These are phyloP conservation scores for Acleris sparsana DNA, from an alignment of 2,888 invertebrate species.

Conservation along the genomic window DNA sequence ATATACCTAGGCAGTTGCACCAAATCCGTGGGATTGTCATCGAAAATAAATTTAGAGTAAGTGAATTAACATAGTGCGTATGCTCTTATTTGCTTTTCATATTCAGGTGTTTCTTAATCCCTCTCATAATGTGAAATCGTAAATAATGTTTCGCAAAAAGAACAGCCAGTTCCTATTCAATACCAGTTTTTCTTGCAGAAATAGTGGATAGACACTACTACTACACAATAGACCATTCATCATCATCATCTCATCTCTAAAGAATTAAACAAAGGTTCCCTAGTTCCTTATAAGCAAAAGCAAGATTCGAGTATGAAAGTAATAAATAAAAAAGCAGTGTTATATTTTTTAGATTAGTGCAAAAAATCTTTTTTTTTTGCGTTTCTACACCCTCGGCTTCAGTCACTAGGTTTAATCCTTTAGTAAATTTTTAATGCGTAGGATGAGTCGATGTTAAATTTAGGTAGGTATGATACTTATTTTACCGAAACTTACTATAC, in stretches of 20 bases:
- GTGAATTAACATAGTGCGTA: too few relatives aligned
- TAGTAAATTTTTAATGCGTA: too few relatives aligned
- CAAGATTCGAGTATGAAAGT: not conserved
- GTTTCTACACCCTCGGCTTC: too few relatives aligned
- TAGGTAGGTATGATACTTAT: too few relatives aligned
- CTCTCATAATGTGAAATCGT: conserved; percentile 8
- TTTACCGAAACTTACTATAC: too few relatives aligned
- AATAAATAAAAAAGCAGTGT: not conserved
- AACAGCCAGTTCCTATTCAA: conserved; percentile 8
- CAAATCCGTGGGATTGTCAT: too few relatives aligned
- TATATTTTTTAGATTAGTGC: not conserved
- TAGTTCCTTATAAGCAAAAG: conserved; percentile 8
- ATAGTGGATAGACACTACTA: conserved; percentile 49
- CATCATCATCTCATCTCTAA: conserved; percentile 48
- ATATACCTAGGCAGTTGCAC: too few relatives aligned
- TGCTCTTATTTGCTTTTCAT: not conserved
- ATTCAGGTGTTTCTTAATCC: not conserved
- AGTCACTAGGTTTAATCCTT: too few relatives aligned
- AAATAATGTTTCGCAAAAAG: conserved; percentile 18
- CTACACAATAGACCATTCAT: conserved; percentile 55
- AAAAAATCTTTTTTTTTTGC: not conserved
- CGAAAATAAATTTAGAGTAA: too few relatives aligned
- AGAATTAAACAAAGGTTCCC: conserved; percentile 26
- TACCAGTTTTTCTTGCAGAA: conserved; percentile 42
- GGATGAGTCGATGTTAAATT: too few relatives aligned